Base-by-base conservation (phyloP, 2,888 invertebrate species). In the Nudaria mundana region DNA sequence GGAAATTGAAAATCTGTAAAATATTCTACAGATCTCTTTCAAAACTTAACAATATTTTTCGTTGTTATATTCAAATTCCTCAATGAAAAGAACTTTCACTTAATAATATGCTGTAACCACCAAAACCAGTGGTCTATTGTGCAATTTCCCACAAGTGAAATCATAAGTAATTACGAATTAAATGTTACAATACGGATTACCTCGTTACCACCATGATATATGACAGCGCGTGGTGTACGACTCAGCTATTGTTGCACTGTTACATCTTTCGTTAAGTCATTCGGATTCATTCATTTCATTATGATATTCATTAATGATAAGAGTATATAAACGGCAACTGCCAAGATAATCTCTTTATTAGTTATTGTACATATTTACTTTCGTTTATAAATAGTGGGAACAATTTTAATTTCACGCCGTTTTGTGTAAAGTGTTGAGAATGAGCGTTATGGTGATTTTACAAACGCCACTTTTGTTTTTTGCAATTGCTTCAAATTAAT, bases 351-450 rank as follows among this genome's bases (percentile, higher is more conserved):
- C 29, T 43, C 44, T 47, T 52, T 52, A 59, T 56, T 56, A 48
- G 38, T 40, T 45, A 59, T 59, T 57, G 56, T 57, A 40, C 39
- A 31, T 58, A 42, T 56, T 57, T 59, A 59, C 56, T 59, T 57
- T 59, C 60, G 52, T 49, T 55, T 55, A 48, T 30, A 37, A 39
- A 18, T 8, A 56, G 45, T 55, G 57, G 35, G 60, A 56, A n/a
- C n/a, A n/a, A 48, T 37, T 35, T 42, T 44, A 52, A 49, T 31
- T 30, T 37, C 24, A 29, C 16, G 12, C 38, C 35, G 56, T 55
- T 47, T 37, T 45, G 37, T 52, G 16, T 29, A 18, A n/a, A 14
- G 16, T 39, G 33, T 24, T 18, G 39, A 23, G 39, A 39, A 32
- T 10, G 20, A 25, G 22, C 16, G 6, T 20, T 20, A 13, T 24